Evolutionary conservation across 2,888 invertebrate species (phyloP), one percentile per base, ranked within the genome.

Genomic region (Spialia ferax): DNA sequence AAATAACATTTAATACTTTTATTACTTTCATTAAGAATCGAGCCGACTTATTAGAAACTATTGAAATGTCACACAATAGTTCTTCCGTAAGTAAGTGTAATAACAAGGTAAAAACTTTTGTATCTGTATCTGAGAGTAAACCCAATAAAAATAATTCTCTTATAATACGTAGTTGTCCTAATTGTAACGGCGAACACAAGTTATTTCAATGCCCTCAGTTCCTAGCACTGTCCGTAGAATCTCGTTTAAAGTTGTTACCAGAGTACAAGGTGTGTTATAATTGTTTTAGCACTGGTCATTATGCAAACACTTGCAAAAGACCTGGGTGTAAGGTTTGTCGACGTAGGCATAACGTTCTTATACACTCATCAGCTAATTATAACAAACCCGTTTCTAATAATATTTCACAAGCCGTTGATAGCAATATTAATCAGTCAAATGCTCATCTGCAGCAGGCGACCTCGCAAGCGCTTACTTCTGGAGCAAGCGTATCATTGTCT

Each of bases 271-370:
- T 50, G 5, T 50, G 48, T 22, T 50, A 50, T 20, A 50, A 50
- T 50, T 50, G 48, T 50, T 50, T 50, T 11, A 50, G 6, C 6
- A 4, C 48, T 4, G 48, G 48, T 50, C 48, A 50, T 18, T 50
- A 50, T 50, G 48, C 48, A 4, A 50, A 50, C 22, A 22, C 22
- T 50, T 50, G 48, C 13, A 50, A 22, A 13, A 50, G 32, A 29
- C 50, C 32, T 15, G 61, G 48, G 1, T 48, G 61, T 32, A 61
- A 61, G 50, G 61, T 61, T 50, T 61, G 50, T 22, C 61, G 61
- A 0, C 61, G 60, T 20, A 60, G 48, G 2, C 59, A 59, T 23
- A 59, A 59, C 22, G 23, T 63, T 13, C 22, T 50, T 1, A 22
- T 50, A 50, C 48, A 50, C 20, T 50, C 48, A 22, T 50, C 22